Evolutionary conservation across 2,797 vertebrate genomes (phyloP).

Genomic region (Acanthis flammea): DNA sequence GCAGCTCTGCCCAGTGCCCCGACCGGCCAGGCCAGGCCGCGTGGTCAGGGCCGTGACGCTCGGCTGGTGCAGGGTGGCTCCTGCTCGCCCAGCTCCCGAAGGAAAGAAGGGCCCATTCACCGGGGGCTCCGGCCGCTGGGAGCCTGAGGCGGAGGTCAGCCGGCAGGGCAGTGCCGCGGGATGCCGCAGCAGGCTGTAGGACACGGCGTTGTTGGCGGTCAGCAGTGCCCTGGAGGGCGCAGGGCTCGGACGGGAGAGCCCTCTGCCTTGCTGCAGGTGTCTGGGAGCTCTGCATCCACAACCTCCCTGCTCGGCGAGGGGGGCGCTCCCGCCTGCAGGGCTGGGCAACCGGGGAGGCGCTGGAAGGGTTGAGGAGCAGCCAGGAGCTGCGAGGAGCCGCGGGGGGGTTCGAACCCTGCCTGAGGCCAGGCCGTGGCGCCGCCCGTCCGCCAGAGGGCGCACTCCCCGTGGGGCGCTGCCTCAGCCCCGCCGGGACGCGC

Average conservation of each 20-base stretch:
- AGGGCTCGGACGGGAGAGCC: too few relatives aligned
- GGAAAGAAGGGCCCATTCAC: background rate
- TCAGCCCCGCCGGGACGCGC: fast-evolving
- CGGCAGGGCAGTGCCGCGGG: background rate
- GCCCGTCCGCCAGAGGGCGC: background rate
- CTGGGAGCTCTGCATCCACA: background rate
- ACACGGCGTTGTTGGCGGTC: fast-evolving
- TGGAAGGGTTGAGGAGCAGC: background rate
- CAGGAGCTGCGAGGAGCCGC: too few relatives aligned
- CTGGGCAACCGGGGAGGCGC: background rate
- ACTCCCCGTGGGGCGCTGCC: background rate
- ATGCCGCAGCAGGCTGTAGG: background rate
- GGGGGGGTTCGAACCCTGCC: fast-evolving
- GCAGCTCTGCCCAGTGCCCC: background rate
- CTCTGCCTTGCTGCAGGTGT: fast-evolving
- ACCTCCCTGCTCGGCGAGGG: fast-evolving
- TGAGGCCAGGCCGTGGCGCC: too few relatives aligned
- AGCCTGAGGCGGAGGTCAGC: background rate
- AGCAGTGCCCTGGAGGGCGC: fast-evolving
- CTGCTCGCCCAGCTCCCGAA: background rate
- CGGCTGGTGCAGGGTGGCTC: fast-evolving
- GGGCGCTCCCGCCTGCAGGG: background rate
- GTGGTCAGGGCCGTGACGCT: background rate
- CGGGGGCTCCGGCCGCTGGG: fast-evolving
- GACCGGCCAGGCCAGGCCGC: background rate